Conservation (phyloP, 2,797 vertebrate species). For the Tiaroga cobitis region DNA sequence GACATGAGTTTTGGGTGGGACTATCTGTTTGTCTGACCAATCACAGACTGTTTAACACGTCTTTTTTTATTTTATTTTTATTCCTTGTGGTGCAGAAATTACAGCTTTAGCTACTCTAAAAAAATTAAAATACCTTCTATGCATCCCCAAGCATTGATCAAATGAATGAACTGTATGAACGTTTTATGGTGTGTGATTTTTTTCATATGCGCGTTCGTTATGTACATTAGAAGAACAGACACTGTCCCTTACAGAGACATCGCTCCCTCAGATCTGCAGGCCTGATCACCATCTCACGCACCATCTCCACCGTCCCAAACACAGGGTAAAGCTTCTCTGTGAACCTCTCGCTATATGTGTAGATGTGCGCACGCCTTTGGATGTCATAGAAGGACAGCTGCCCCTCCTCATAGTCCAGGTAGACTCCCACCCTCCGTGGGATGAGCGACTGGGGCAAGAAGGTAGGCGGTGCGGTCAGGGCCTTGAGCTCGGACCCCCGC, state of each 20-base stretch:
- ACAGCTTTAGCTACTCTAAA: not conserved
- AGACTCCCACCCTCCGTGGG: slow-evolving; percentile 75
- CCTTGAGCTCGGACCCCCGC: slow-evolving; percentile 77
- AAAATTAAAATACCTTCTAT: not conserved
- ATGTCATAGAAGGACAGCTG: slow-evolving; percentile 83
- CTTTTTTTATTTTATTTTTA: not conserved
- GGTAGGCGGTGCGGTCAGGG: slow-evolving; percentile 73
- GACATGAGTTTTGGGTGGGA: not conserved
- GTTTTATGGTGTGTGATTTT: not conserved
- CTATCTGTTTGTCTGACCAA: not conserved
- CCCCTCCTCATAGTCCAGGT: slow-evolving; percentile 80
- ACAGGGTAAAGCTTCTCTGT: slow-evolving; percentile 76
- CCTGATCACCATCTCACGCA: slow-evolving; percentile 75
- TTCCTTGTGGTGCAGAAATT: not conserved
- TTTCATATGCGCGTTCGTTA: not conserved
- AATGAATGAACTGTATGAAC: not conserved
- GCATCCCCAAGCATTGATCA: not conserved
- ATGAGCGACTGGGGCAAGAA: slow-evolving; percentile 59
- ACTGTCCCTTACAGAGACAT: slow-evolving; percentile 78
- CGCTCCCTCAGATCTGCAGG: slow-evolving; percentile 65
- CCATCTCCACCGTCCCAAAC: slow-evolving; percentile 80
- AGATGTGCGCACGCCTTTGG: slow-evolving; percentile 78
- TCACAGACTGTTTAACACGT: not conserved
- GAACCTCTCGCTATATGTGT: slow-evolving; percentile 79
- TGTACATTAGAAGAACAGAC: slow-evolving; percentile 74